These are phyloP conservation scores for Dorcus parallelipipedus DNA, from an alignment of 2,888 invertebrate species.

Conservation along the genomic window DNA sequence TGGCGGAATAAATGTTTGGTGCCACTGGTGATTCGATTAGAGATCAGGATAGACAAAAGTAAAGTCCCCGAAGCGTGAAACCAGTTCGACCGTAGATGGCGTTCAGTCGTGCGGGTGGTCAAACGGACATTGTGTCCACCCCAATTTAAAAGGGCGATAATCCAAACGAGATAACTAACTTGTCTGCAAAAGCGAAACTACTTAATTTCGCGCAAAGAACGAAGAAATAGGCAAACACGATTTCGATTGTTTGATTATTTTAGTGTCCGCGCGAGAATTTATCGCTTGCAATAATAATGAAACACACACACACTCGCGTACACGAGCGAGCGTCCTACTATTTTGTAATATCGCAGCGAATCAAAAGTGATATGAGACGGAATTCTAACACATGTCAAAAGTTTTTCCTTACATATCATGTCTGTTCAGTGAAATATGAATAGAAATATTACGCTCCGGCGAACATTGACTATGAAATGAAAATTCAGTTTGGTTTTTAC, in stretches of 20 bases:
- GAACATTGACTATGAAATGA: conserved; percentile 31
- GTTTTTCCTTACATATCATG: conserved; percentile 29
- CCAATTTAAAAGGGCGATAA: conserved; percentile 11
- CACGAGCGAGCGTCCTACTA: background rate
- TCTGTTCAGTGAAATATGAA: conserved; percentile 22
- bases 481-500: conserved; percentile 30
- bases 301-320: too few relatives aligned
- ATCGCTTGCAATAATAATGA: too few relatives aligned
- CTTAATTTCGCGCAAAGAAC: too few relatives aligned
- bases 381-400: conserved; percentile 24
- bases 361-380: background rate
- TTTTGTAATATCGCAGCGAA: conserved; percentile 3
- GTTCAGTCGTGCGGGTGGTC: background rate
- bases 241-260: too few relatives aligned
- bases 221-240: too few relatives aligned
- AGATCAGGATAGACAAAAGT: conserved; percentile 39
- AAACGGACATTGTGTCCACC: background rate
- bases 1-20: conserved; percentile 20
- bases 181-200: too few relatives aligned
- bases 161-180: background rate
- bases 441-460: conserved; percentile 29
- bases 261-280: too few relatives aligned
- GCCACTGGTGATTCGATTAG: conserved; percentile 34
- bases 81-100: conserved; percentile 11
- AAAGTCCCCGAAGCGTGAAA: conserved; percentile 39